phyloP scores from a whole-genome alignment of 2,888 invertebrate genomes.

The Philopedon plagiatum region DNA sequence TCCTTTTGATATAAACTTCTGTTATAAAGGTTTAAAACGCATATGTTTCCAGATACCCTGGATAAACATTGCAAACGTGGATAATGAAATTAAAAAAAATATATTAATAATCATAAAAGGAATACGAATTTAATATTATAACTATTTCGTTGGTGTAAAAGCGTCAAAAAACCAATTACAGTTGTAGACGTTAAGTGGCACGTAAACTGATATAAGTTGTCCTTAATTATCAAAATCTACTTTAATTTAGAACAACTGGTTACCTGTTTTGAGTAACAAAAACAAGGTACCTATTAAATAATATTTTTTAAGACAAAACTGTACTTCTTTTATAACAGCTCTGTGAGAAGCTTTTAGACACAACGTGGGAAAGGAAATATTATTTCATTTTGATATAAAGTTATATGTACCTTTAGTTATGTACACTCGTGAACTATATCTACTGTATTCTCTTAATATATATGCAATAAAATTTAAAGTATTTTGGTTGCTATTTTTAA shows the following conservation, averaged over 20 bases:
- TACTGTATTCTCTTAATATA: constrained; percentile 7
- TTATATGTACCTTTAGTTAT: constrained; percentile 25
- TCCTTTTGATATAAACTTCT: too few species aligned
- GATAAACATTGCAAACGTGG: too few species aligned
- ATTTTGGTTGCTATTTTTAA: too few species aligned
- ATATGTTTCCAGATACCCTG: too few species aligned
- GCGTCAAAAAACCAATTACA: too few species aligned
- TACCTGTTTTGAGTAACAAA: not conserved
- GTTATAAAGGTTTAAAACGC: too few species aligned
- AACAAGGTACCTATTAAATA: not conserved
- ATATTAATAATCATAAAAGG: too few species aligned
- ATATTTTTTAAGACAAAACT: constrained; percentile 5
- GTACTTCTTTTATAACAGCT: constrained; percentile 14
- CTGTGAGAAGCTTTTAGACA: not conserved
- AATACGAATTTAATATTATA: too few species aligned
- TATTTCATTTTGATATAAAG: constrained; percentile 23
- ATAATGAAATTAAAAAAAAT: too few species aligned
- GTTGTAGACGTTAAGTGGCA: too few species aligned
- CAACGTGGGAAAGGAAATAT: constrained; percentile 32
- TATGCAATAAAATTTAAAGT: not conserved
- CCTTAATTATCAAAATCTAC: not conserved
- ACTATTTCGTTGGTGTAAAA: too few species aligned
- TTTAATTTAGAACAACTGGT: not conserved
- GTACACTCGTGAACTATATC: constrained; percentile 1
- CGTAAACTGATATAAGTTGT: too few species aligned